Base-by-base conservation (phyloP, 1,140 invertebrate species). In the Eurosta solidaginis region DNA sequence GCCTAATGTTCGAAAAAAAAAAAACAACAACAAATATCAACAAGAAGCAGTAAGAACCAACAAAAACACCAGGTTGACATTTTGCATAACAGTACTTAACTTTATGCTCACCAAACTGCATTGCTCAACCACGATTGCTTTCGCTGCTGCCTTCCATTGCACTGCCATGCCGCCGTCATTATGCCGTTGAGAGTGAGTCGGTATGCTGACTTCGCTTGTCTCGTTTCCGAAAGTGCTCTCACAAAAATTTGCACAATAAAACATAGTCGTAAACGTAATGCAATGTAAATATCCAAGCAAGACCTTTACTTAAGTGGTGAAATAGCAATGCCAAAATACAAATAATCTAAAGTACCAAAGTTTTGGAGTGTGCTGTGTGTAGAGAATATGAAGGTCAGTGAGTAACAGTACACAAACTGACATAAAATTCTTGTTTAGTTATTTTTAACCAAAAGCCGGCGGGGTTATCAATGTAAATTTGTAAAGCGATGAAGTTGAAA, bases 151-250 rank as follows among this genome's bases (percentile, higher is more conserved):
- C 40, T n/a, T n/a, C n/a, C n/a, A n/a, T n/a, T n/a, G n/a, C n/a
- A n/a, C n/a, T n/a, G n/a, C n/a, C n/a, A n/a, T n/a, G n/a, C n/a
- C n/a, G n/a, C n/a, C n/a, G n/a, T n/a, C n/a, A n/a, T n/a, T n/a
- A n/a, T n/a, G n/a, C n/a, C n/a, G n/a, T n/a, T n/a, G n/a, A n/a
- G n/a, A n/a, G n/a, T n/a, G n/a, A n/a, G n/a, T n/a, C n/a, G n/a
- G n/a, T n/a, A n/a, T n/a, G n/a, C n/a, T n/a, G n/a, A n/a, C n/a
- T n/a, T n/a, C n/a, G n/a, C n/a, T n/a, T 33, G 22, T n/a, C 59
- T 40, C 59, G 59, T 40, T 68, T 68, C 59, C 59, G 59, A 68
- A 68, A 68, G 59, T 40, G 59, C 59, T 68, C 40, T 68, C 14
- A n/a, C 33, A 7, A 68, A n/a, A 22, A 42, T 68, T 68, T 68